phyloP scores from a whole-genome alignment of 2,113 vertebrate genomes.

The Serinus canaria region DNA sequence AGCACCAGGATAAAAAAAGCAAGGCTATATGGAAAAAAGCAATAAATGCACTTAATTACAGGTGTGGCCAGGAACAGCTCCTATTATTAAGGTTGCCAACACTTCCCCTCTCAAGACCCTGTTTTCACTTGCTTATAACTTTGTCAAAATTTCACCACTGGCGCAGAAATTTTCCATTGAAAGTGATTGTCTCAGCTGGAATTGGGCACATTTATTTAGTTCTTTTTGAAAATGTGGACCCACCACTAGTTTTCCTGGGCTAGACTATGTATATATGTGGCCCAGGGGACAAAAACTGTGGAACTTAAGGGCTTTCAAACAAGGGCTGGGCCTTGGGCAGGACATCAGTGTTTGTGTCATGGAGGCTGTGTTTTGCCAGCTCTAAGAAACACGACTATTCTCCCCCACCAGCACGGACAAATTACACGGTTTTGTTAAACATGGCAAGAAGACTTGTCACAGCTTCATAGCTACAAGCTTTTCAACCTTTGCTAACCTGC shows the following conservation, averaged over 20 bases:
- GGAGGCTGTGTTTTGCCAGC: not conserved
- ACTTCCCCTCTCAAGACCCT: slow-evolving; percentile 23
- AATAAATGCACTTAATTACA: slow-evolving; percentile 39
- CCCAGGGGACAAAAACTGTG: not conserved
- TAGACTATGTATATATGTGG: not conserved
- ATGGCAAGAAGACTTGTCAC: not conserved
- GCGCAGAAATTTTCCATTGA: not conserved
- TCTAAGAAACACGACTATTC: not conserved
- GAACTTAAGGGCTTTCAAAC: not conserved
- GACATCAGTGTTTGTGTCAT: not conserved
- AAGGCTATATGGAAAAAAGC: slow-evolving; percentile 15
- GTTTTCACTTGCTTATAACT: slow-evolving; percentile 26
- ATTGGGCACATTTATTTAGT: not conserved
- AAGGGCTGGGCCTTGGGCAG: not conserved
- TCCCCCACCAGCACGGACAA: not conserved
- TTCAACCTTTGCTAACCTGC: not conserved
- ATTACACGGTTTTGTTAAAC: not conserved
- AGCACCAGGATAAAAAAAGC: not conserved
- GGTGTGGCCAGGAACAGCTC: slow-evolving; percentile 10
- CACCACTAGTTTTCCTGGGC: not conserved
- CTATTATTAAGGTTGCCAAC: slow-evolving; percentile 8
- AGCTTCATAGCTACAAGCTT: not conserved
- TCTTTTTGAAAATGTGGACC: not conserved
- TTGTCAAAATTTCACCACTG: not conserved
- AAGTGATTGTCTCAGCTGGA: not conserved